Evolutionary conservation across 2,888 invertebrate species (phyloP), one percentile per base, ranked within the genome.

Genomic region (Cyclophora albipunctata): DNA sequence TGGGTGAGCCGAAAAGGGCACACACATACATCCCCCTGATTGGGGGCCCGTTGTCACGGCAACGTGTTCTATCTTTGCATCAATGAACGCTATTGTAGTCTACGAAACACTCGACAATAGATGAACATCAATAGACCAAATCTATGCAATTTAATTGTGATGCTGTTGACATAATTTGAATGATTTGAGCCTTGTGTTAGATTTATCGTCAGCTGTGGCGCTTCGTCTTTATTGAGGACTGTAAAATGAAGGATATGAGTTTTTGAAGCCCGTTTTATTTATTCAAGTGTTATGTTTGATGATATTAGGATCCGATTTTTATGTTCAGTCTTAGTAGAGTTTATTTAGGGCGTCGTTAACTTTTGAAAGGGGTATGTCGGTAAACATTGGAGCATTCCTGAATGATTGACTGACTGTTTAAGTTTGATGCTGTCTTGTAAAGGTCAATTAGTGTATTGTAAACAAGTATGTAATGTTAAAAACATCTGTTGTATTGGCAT

Each of bases 31-130:
- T 20, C 79, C 82, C 81, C 77, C 64, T 60, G 62, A 66, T 63
- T 66, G 67, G 71, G 73, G 67, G 67, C 59, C 61, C 73, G 81
- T 84, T 80, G 78, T 78, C 64, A 73, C 56, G 58, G 81, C 77
- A 78, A 84, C 81, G 71, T 66, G 67, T 66, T 60, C 71, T 81
- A 78, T 80, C 78, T 80, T 69, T 73, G 64, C 71, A 78, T 81
- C 78, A 71, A 72, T 73, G 73, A 67, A 74, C 66, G 63, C 52
- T 59, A 72, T 70, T 71, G 69, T 73, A 59, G 58, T 63, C 57
- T 63, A 61, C 66, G 64, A 61, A 58, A 56, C 62, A 63, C 52
- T 57, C 58, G 56, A 73, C 69, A 76, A 77, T 78, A 69, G 72
- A 68, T 67, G 65, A 65, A 69, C 61, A 66, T 67, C 67, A 76